Base-by-base conservation (phyloP, 1,140 invertebrate species). In the Charaxes varanes region DNA sequence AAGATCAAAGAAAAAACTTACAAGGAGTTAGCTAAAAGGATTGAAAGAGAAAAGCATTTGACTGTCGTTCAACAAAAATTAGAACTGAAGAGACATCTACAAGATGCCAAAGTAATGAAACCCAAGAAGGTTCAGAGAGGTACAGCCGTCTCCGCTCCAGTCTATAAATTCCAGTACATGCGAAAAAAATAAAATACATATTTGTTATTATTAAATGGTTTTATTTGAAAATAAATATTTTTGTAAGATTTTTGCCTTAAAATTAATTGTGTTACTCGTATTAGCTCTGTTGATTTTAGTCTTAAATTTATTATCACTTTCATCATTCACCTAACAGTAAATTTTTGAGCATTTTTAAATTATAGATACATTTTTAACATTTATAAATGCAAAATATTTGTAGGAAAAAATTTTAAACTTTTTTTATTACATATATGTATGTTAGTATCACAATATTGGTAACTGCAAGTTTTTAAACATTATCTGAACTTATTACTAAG, bases 91-190 rank as follows among this genome's bases (percentile, higher is more conserved):
- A 88, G 87, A 42, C 85, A 89, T 30, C 68, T 97, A 4, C 87
- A 91, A 37, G 90, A 91, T 64, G 90, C 85, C 63, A 89, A 85
- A 59, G 62, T 76, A 23, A 79, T 84, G 48, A 89, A 89, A 58
- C 93, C 89, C 1, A 92, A 87, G 78, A 86, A 87, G 57, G 53
- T 97, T 0, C 82, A 86, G 48, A 72, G 82, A 7, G 94, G 88
- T 2, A 91, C 90, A 0, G 91, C 90, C 52, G 67, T 88, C 15
- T 73, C 87, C 8, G 89, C 96, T 3, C 93, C 96, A 1, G 86
- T 97, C 4, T 97, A 95, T 70, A 86, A 91, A 67, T 98, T 95
- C 90, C 90, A 90, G 51, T 94, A 90, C 67, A 89, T 95, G 69
- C 87, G 96, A 40, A 97, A 97, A 79, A 89, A 89, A 81, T 93